Base-by-base conservation (phyloP, 1,140 invertebrate genomes). In the Lepidotrigona ventralis region DNA sequence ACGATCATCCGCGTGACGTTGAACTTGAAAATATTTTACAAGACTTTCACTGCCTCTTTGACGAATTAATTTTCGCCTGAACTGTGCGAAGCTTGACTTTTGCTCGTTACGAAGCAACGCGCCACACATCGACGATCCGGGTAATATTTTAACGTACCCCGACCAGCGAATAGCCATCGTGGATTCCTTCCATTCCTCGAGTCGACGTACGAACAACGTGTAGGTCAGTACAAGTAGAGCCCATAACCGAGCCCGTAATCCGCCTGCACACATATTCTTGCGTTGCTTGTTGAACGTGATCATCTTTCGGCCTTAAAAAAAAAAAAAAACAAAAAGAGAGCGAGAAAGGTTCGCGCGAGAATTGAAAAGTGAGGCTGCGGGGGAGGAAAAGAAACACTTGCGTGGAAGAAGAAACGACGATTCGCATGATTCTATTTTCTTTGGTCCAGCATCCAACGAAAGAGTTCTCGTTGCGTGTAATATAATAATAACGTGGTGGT, bases 401-500 rank as follows among this genome's bases (percentile, higher is more conserved):
- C 39, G 39, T 46, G 39, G 6, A 46, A 46, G 39, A 51, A 26
- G 54, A 58, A 11, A 15, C n/a, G 21, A 58, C 53, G 14, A 19
- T 56, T 56, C 21, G 19, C 58, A 76, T 26, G 21, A 23, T 60
- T 58, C 23, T 64, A 53, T 73, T 46, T 46, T 46, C 39, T 46
- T 74, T 60, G 64, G 64, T 73, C 29, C 51, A 46, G 85, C 76
- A 83, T 80, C 79, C 79, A 81, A 88, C 69, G 78, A 46, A 46
- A 46, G 39, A 82, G 33, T n/a, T 71, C 51, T 70, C 63, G 76
- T 79, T 83, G 29, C 68, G 81, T 79, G 56, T 80, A 64, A 87
- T 46, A 53, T 85, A 70, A 88, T 84, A n/a, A 83, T 73, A 73
- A 21, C 33, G 71, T 73, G n/a, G 83, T 83, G 72, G 78, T 82